phyloP scores from a whole-genome alignment of 2,797 vertebrate species.

The Epinephelus coioides region DNA sequence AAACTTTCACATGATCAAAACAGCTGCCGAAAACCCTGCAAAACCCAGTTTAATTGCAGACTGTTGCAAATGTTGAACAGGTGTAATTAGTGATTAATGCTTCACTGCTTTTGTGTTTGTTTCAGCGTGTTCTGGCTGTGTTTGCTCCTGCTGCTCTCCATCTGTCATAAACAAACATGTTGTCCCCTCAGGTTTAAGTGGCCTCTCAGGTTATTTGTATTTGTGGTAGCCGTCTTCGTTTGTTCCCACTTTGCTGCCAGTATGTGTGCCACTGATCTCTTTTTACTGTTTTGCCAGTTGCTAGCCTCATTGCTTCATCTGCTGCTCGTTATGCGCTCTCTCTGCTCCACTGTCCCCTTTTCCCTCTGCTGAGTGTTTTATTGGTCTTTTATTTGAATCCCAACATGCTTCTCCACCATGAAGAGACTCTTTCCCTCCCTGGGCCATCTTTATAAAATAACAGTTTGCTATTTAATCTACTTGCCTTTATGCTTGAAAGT shows the following conservation, averaged over 20 bases:
- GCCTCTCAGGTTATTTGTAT: conserved; percentile 42
- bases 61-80: conserved; percentile 33
- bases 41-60: conserved; percentile 23
- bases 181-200: conserved; percentile 55
- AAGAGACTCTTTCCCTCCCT: conserved; percentile 26
- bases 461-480: conserved; percentile 43
- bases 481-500: conserved; percentile 14
- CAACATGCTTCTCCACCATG: conserved; percentile 18
- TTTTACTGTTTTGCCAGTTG: conserved; percentile 42
- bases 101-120: conserved; percentile 45
- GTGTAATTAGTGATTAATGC: conserved; percentile 65
- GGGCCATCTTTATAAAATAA: conserved; percentile 29
- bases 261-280: conserved; percentile 32
- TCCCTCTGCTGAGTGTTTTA: conserved; percentile 49
- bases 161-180: conserved; percentile 71
- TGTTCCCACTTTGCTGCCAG: neutral
- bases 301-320: conserved; percentile 44
- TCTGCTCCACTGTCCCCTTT: conserved; percentile 17
- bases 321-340: conserved; percentile 34
- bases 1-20: neutral
- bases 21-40: conserved; percentile 26
- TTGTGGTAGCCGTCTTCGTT: conserved; percentile 30
- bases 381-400: conserved; percentile 59
- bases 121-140: conserved; percentile 42
- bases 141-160: conserved; percentile 64